These are phyloP conservation scores for Coptodon bakossiorum DNA, from an alignment of 2,113 vertebrate genomes.

Conservation along the genomic window DNA sequence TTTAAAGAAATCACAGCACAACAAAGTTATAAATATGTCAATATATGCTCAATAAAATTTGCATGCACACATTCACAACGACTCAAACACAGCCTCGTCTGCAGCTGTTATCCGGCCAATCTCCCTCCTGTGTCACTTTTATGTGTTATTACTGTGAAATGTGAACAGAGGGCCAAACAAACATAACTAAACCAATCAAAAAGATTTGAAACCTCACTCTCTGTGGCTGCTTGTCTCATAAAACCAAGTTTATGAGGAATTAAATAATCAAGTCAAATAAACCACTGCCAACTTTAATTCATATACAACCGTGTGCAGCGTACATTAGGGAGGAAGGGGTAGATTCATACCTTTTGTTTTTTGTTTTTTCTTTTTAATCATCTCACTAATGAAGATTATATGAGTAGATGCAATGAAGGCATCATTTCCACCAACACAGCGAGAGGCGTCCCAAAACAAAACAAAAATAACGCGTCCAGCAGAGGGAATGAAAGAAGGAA, in stretches of 20 bases:
- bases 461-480: not conserved
- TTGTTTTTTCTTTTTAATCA: not conserved
- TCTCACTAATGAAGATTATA: constrained; percentile 20
- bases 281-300: constrained; percentile 8
- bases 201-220: constrained; percentile 7
- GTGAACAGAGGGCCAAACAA: not conserved
- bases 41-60: not conserved
- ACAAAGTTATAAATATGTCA: not conserved
- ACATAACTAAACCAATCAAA: constrained; percentile 22
- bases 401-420: not conserved
- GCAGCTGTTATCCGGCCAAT: not conserved
- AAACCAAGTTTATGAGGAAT: constrained; percentile 18
- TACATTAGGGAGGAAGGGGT: not conserved
- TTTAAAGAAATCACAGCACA: not conserved
- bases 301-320: not conserved
- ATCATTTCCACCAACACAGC: not conserved
- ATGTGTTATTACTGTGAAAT: constrained; percentile 8
- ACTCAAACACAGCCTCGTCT: not conserved
- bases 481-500: not conserved
- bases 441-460: not conserved
- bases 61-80: not conserved
- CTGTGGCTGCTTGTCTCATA: not conserved
- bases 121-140: not conserved
- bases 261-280: constrained; percentile 24
- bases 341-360: not conserved